Base-by-base conservation (phyloP, 2,888 invertebrate genomes). In the Arctia plantaginis region DNA sequence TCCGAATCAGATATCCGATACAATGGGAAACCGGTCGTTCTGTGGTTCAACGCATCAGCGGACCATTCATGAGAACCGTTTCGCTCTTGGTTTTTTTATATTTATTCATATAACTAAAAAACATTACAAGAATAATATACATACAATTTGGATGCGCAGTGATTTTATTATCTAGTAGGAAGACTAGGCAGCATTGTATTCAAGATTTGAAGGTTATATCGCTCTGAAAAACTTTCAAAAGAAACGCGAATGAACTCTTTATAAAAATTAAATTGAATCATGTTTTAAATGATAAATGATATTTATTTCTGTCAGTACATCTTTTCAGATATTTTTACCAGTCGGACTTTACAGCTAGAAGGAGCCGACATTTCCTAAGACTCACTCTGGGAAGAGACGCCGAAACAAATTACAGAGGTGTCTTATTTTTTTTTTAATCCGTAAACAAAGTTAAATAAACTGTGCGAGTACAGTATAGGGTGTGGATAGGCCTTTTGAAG, bases 51-150 rank as follows among this genome's bases (percentile, higher is more conserved):
- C 73, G 82, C 73, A 75, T 85, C 74, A 66, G 67, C 72, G 70
- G 64, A 71, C 81, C 82, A 82, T 85, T 83, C 80, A 85, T 82
- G 82, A 78, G 80, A 79, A 80, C 79, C 77, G 72, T 64, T 47
- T 70, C 74, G 76, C 66, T 80, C 66, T 74, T 69, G 69, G 75
- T 73, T 80, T 66, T 73, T 69, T 41, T 70, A 67, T 69, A 64
- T 81, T 76, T 76, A 76, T 81, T 81, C 72, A 79, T 80, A 66
- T 76, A 76, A 77, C 69, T 67, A 59, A 47, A n/a, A 33, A 44
- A 23, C 51, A 67, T 66, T 71, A 18, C 33, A 64, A 35, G 64
- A 66, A 44, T 72, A 66, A 62, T 41, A 62, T 27, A 39, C 62
- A 71, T 20, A 67, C 33, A 64, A 59, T 66, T 7, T 55, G 18